These are phyloP conservation scores for Micronycteris hirsuta DNA, from an alignment of 2,113 vertebrate genomes.

Conservation along the genomic window DNA sequence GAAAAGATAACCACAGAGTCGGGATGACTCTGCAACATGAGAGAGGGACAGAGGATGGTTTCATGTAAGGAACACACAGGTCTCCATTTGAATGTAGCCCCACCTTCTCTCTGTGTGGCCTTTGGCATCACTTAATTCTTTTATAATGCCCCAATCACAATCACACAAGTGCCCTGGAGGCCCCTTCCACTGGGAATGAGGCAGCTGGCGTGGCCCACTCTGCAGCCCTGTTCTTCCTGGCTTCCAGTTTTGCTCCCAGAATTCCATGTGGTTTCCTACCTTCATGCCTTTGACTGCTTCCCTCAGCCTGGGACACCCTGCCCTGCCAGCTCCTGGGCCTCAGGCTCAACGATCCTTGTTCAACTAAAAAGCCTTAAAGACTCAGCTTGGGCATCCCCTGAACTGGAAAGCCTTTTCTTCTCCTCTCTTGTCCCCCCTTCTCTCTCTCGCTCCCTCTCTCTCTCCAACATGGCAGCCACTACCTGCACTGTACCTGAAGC, in stretches of 20 bases:
- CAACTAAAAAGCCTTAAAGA: neutral
- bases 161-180: neutral
- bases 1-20: neutral
- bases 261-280: neutral
- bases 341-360: neutral
- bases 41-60: neutral
- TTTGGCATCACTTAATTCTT: neutral
- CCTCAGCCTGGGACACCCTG: rapidly evolving
- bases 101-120: neutral
- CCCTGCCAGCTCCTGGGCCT: neutral
- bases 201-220: rapidly evolving
- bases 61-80: rapidly evolving
- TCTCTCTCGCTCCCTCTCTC: rapidly evolving
- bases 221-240: neutral
- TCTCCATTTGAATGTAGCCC: neutral
- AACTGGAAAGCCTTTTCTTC: neutral
- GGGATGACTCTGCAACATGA: neutral
- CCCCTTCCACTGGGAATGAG: neutral
- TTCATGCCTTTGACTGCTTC: rapidly evolving
- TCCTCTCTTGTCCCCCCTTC: too few species aligned
- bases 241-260: neutral
- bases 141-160: rapidly evolving
- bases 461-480: neutral
- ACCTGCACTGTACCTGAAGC: neutral
- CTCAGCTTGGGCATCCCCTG: neutral